Percentiles rank a stretch among this genome's conserved stretches.
Evolutionary conservation across 2,888 invertebrate species (phyloP).

Genomic region (Caenorhabditis afra): DNA sequence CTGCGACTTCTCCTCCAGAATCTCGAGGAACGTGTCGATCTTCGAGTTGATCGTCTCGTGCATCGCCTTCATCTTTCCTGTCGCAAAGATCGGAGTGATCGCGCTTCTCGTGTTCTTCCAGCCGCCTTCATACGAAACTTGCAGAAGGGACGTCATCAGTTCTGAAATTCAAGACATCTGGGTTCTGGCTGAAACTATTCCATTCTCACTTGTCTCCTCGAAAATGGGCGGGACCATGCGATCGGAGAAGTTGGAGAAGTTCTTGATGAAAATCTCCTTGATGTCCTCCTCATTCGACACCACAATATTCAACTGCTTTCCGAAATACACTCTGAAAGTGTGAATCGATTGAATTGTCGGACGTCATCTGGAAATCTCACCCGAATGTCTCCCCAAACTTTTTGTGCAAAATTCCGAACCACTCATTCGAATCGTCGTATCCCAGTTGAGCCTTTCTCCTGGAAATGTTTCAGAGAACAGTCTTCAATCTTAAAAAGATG

Average conservation of each 20-base stretch:
- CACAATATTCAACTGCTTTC: slow-evolving; percentile 62
- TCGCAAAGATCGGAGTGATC: slow-evolving; percentile 46
- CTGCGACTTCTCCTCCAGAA: slow-evolving; percentile 60
- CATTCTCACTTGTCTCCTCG: slow-evolving; percentile 41
- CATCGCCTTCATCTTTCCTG: slow-evolving; percentile 64
- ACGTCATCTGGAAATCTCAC: background rate
- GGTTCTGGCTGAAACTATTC: background rate
- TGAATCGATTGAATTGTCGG: no score
- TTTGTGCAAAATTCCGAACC: slow-evolving; percentile 37
- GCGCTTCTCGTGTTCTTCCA: slow-evolving; percentile 47
- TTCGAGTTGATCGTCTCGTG: slow-evolving; percentile 57
- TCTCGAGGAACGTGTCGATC: slow-evolving; percentile 61
- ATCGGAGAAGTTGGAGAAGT: slow-evolving; percentile 74
- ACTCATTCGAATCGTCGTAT: slow-evolving; percentile 53
- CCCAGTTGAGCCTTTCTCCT: slow-evolving; percentile 35
- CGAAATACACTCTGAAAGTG: slow-evolving; percentile 64
- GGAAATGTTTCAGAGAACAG: no score
- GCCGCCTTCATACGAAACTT: slow-evolving; percentile 34
- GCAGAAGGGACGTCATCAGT: slow-evolving; percentile 19
- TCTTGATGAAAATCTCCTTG: slow-evolving; percentile 73
- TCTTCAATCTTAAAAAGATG: no score
- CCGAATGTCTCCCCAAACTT: slow-evolving; percentile 61
- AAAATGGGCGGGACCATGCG: slow-evolving; percentile 61
- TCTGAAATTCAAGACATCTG: slow-evolving; percentile 18
- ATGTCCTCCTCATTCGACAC: slow-evolving; percentile 68